Evolutionary conservation across 1,140 invertebrate species (phyloP).

Genomic region (Papilio xuthus): DNA sequence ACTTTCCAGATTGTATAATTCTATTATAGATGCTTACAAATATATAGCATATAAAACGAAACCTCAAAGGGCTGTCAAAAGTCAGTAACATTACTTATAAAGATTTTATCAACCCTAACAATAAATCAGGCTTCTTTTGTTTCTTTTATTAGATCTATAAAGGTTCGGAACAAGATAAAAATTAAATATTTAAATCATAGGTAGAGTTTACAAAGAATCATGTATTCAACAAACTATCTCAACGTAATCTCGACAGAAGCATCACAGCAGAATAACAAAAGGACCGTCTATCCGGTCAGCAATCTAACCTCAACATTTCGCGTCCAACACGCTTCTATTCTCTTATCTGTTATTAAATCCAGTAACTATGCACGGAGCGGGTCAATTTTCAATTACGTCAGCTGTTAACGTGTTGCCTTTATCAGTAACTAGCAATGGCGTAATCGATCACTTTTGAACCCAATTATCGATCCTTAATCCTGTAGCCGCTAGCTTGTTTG

Average conservation of each 20-base stretch:
- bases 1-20: slow-evolving; percentile 33
- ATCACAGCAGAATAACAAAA: slow-evolving; percentile 41
- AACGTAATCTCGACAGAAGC: background rate
- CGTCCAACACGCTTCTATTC: slow-evolving; percentile 43
- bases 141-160: too few species aligned
- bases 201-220: background rate
- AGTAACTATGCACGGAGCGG: slow-evolving; percentile 40
- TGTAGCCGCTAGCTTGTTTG: too few species aligned
- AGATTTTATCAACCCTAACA: too few species aligned
- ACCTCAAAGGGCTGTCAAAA: slow-evolving; percentile 1
- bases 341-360: slow-evolving; percentile 67
- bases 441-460: background rate
- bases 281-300: background rate
- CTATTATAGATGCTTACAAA: background rate
- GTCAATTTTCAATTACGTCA: slow-evolving; percentile 60
- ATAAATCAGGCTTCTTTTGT: too few species aligned
- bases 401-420: slow-evolving; percentile 51
- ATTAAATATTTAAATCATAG: too few species aligned
- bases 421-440: slow-evolving; percentile 41
- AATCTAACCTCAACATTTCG: slow-evolving; percentile 35
- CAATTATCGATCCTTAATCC: background rate
- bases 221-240: slow-evolving; percentile 1
- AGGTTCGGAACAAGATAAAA: too few species aligned
- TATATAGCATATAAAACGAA: background rate
- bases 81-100: too few species aligned